Base-by-base conservation (phyloP, 2,113 vertebrate species). In the Gnathonemus longibarbis region DNA sequence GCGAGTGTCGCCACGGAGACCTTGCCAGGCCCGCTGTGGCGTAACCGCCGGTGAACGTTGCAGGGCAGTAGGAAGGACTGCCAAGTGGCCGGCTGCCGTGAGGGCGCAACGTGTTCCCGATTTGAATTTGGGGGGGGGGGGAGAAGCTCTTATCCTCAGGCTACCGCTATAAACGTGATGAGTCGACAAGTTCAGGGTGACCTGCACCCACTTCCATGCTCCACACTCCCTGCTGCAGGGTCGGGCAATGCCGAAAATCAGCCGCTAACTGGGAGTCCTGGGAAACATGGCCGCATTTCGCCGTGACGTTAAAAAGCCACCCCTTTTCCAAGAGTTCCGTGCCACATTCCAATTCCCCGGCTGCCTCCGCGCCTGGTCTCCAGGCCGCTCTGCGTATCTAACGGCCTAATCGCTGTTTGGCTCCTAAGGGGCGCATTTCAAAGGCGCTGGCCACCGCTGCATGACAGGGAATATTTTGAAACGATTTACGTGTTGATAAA, bases 401-500 rank as follows among this genome's bases (percentile, higher is more conserved):
- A 92, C 93, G 80, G 90, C 90, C 93, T 94, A 92, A 95, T 95
- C 93, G 91, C 91, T 93, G 94, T 93, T 91, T 92, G 94, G 92
- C 92, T 92, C 92, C 92, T 91, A 89, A 86, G 91, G 88, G 87
- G 83, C 90, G 92, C 70, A 45, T 91, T 91, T 95, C 94, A 95
- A 95, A 92, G 93, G 91, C 88, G 93, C 92, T 70, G 62, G 62
- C n/a, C 10, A 10, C 62, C 90, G 89, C 92, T 88, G 91, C 92
- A 91, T 95, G 94, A 94, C 93, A 91, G 89, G 88, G 94, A 94
- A 95, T 95, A 95, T 95, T 92, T 94, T 95, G 92, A 95, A 95
- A 94, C 93, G 94, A 94, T 94, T 95, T 94, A 91, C 93, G 92
- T 90, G 93, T 93, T 96, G 96, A 96, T 96, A 95, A 96, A 96